Conservation (phyloP, 2,113 vertebrate species). For the Electrona antarctica region DNA sequence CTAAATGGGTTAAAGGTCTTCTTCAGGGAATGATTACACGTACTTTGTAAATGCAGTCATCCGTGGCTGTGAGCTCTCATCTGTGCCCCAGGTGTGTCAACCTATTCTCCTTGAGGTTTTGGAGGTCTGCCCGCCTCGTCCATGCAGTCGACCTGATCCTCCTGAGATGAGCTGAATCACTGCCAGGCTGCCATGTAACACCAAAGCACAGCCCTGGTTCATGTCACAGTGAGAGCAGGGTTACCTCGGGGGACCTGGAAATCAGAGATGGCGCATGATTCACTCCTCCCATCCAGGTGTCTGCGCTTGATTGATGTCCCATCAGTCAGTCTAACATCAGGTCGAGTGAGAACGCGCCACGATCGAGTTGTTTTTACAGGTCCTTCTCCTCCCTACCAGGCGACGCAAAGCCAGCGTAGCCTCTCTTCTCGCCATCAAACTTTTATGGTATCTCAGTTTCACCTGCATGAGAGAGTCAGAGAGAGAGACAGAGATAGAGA, state of each 20-base stretch:
- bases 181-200: neutral
- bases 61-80: no score
- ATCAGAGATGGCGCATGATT: slow-evolving; percentile 30
- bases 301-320: slow-evolving; percentile 29
- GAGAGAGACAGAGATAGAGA: neutral
- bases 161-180: neutral
- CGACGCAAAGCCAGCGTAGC: no score
- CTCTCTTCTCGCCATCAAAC: slow-evolving; percentile 59
- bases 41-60: no score
- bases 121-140: neutral
- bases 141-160: neutral
- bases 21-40: no score
- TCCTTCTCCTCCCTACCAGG: no score
- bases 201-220: neutral
- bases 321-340: slow-evolving; percentile 22
- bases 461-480: slow-evolving; percentile 34
- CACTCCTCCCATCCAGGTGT: slow-evolving; percentile 13
- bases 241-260: slow-evolving; percentile 12
- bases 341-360: neutral
- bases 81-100: neutral
- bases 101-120: neutral
- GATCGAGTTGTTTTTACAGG: neutral
- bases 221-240: neutral
- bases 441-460: slow-evolving; percentile 71
- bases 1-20: no score